Conservation (phyloP, 2,113 vertebrate genomes). For the Hippocampus abdominalis region DNA sequence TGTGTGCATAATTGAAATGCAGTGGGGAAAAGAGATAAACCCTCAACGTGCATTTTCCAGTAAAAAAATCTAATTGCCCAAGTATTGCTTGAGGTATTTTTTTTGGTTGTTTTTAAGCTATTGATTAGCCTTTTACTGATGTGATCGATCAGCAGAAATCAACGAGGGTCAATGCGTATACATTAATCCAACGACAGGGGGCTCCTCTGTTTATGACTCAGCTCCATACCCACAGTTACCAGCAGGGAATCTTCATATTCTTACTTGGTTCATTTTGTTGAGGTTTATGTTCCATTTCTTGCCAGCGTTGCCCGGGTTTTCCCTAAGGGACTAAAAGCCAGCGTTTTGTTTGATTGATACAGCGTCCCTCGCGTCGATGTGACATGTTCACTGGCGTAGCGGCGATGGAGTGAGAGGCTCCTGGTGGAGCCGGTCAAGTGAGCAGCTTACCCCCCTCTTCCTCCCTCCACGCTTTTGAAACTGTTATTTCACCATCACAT, state of each 20-base stretch:
- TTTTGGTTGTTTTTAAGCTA: background rate
- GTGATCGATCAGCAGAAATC: constrained; percentile 11
- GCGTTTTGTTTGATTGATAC: constrained; percentile 59
- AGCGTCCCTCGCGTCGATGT: constrained; percentile 30
- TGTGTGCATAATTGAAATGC: too few species aligned
- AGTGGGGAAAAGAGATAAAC: too few species aligned
- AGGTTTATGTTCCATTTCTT: constrained; percentile 43
- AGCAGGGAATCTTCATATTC: background rate
- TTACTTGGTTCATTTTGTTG: constrained; percentile 35
- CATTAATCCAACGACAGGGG: too few species aligned
- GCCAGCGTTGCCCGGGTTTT: constrained; percentile 36
- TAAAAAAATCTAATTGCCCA: too few species aligned
- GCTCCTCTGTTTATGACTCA: too few species aligned
- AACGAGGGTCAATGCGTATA: constrained; percentile 3
- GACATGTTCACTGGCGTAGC: constrained; percentile 53
- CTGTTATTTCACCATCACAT: constrained; percentile 41
- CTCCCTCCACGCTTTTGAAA: constrained; percentile 26
- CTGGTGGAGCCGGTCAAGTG: constrained; percentile 49
- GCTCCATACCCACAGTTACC: background rate
- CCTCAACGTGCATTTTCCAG: too few species aligned
- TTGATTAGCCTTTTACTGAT: constrained; percentile 24
- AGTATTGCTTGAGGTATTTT: background rate
- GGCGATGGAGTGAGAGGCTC: constrained; percentile 56
- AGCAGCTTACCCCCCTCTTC: constrained; percentile 49
- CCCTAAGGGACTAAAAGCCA: constrained; percentile 39